Evolutionary conservation across 2,797 vertebrate species (phyloP), one percentile per base, ranked within the genome.

Genomic region (Adelosebastes latens): DNA sequence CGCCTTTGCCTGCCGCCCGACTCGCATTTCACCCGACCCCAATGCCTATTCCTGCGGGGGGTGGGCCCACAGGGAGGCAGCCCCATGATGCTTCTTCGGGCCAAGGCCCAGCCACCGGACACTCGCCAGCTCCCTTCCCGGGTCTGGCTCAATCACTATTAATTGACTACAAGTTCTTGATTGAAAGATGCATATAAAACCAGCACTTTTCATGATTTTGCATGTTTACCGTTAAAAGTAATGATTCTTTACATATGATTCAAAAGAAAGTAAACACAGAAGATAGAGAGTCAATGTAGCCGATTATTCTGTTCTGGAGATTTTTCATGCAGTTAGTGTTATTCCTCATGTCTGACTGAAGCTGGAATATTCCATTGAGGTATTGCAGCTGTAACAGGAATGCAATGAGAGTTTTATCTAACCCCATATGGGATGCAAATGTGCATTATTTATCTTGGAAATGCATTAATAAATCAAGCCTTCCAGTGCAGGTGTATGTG

Each of bases 391-490:
- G 34, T 61, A 72, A 72, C 16, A 59, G 34, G 32, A 79, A 52
- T 18, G 46, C 71, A 42, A 34, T 60, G 29, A 64, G 5, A 49
- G 25, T 82, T 86, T 49, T 16, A 71, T 34, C 6, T 10, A 58
- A 49, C 49, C 55, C 46, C 59, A 61, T 85, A 46, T 77, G 22
- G 70, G 83, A 72, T 62, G 18, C 62, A 68, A 79, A 77, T 68
- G 25, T 79, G 12, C 46, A 79, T 84, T 70, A 81, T 82, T 84
- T 80, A 29, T 82, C 49, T 46, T 72, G 4, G 20, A 67, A 76
- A 76, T 67, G 7, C 72, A 81, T 81, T 32, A 69, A 83, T 88
- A 76, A 77, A 75, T 87, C 62, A 82, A 77, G 27, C 22, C 42
- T 9, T 13, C 25, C 64, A 66, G 25, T 34, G 60, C 5, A 13